Base-by-base conservation (phyloP, 2,888 invertebrate species). In the Calameuta idolon region DNA sequence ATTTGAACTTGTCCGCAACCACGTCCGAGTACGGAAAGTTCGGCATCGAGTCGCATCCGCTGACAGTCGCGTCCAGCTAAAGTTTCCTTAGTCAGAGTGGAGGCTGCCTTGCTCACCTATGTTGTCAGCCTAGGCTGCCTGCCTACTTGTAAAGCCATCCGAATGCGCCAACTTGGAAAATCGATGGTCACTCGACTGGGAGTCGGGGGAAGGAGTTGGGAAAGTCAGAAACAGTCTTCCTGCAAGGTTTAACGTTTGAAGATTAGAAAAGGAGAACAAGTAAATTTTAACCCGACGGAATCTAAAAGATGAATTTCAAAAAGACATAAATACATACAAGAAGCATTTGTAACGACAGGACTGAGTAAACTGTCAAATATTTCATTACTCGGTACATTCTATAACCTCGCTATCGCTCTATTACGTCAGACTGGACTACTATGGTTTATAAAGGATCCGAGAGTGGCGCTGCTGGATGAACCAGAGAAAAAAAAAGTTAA, bases 21-120 rank as follows among this genome's bases (percentile, higher is more conserved):
- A 84, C 81, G 84, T 84, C 80, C 79, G 81, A 74, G 76, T 76
- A 35, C 55, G n/a, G 76, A 68, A 76, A 76, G 73, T 76, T 76
- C 55, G 74, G 76, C 33, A 33, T 31, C 55, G 55, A 55, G 55
- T 55, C 55, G 55, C 55, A 15, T 55, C 23, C 55, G 55, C 55
- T 55, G 55, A 55, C 55, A 55, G 55, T 55, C 55, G 55, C 55
- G 23, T 55, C 55, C 55, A 55, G 55, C 55, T 23, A 55, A 55
- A 55, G 55, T 55, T 55, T 55, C 55, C 55, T 55, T 55, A 55
- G 55, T 55, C 55, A 55, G 55, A 55, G 55, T 15, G 23, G 55
- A 55, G 55, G 55, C 55, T 55, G 55, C 55, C 55, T 55, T 55
- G 55, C 55, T 55, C 55, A 55, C 55, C 55, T 55, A 55, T 23